These are phyloP conservation scores for Drosophila formosana DNA, from an alignment of 2,888 invertebrate species.

Conservation along the genomic window DNA sequence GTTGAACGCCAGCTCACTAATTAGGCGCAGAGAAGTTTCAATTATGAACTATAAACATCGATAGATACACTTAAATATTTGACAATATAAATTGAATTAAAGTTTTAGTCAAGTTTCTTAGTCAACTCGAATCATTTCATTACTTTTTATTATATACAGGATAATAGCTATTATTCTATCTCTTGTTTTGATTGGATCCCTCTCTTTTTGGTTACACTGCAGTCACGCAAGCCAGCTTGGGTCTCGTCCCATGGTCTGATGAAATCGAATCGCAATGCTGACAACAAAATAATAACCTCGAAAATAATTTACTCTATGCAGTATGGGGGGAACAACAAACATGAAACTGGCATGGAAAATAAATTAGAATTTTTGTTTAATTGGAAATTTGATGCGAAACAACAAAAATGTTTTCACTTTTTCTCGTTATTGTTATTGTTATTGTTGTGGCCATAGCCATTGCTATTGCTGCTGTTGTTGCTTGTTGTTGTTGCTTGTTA, in stretches of 20 bases:
- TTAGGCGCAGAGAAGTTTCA: slow-evolving; percentile 64
- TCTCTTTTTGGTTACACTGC: no score
- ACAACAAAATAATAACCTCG: slow-evolving; percentile 63
- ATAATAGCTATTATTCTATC: no score
- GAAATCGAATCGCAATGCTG: slow-evolving; percentile 22
- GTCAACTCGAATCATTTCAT: no score
- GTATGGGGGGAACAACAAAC: slow-evolving; percentile 19
- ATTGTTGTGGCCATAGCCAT: slow-evolving; percentile 2
- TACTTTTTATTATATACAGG: no score
- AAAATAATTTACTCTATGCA: slow-evolving; percentile 54
- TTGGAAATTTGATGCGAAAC: slow-evolving; percentile 74
- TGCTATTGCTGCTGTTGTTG: slow-evolving; percentile 9
- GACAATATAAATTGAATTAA: background rate
- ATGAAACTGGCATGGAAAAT: slow-evolving; percentile 50
- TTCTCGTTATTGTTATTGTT: slow-evolving; percentile 12
- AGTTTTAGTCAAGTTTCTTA: background rate
- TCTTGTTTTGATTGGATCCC: background rate
- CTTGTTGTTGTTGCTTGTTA: background rate
- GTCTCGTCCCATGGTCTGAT: background rate
- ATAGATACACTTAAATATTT: background rate
- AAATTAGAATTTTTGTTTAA: slow-evolving; percentile 79
- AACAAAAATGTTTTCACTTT: slow-evolving; percentile 49
- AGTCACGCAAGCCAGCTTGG: background rate
- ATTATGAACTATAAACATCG: slow-evolving; percentile 51
- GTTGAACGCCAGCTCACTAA: slow-evolving; percentile 63